Base-by-base conservation (phyloP, 2,888 invertebrate genomes). In the Philonicus albiceps region DNA sequence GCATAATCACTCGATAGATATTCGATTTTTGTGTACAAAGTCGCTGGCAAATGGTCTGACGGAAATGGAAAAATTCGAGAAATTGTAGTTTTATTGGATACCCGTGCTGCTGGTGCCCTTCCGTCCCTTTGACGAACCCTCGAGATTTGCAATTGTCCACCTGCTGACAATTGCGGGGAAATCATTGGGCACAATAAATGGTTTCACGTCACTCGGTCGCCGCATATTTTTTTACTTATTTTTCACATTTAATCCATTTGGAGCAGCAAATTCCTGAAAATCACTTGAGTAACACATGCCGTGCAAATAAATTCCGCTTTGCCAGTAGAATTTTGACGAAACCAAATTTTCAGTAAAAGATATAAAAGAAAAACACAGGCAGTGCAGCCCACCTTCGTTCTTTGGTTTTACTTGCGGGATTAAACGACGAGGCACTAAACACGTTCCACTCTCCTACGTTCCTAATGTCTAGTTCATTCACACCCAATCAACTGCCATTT, bases 401-500 rank as follows among this genome's bases (percentile, higher is more conserved):
- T 80, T 80, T 80, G 80, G 80, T 80, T 80, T 80, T 80, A 80
- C 80, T 80, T 80, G 80, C 80, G 80, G 80, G 53, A 80, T 64
- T 80, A 64, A 83, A 40, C 86, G 83, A 72, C 86, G 84, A 87
- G 49, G 55, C 80, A 74, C 55, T 76, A 85, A 49, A 74, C 31
- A 74, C 49, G 85, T 85, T 74, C 74, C 85, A 74, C 22, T 74
- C 19, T 27, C 74, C 16, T 30, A 3, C 22, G 74, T 74, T 85
- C 74, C 85, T 74, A 74, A 85, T 73, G 84, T 85, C 73, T 72
- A 75, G 85, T 85, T 89, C 90, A 89, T 89, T 90, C 89, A 89
- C 89, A 83, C 55, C 72, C 83, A 83, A 72, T 83, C 89, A 91
- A 90, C 91, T 91, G 91, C 91, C 91, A 91, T 91, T 91, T 91